Base-by-base conservation (phyloP, 2,888 invertebrate genomes). In the Dryocosmus kuriphilus region DNA sequence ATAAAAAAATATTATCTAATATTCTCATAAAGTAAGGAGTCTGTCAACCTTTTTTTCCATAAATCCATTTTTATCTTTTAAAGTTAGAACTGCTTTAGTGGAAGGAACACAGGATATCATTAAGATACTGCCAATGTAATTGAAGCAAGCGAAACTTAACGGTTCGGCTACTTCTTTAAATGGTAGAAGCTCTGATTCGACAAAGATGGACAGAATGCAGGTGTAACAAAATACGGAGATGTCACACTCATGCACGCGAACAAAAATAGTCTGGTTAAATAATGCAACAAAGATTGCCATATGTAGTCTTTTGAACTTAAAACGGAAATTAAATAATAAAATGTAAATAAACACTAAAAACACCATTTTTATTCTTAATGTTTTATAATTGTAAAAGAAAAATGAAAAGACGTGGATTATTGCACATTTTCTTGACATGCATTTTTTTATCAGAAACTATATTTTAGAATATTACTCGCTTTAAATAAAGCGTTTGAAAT, bases 211-310 rank as follows among this genome's bases (percentile, higher is more conserved):
- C 30, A 71, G 51, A 71, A 46, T 71, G 22, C 71, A 71, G 71
- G 71, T 71, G 71, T 71, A 71, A 71, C 71, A 71, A 71, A 71
- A 71, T 71, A 71, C 71, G 51, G 71, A 51, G 51, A 51, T 71
- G 71, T 71, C 71, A 71, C 71, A 71, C 46, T 71, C 71, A 51
- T 71, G 71, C 71, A 71, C 71, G 30, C 71, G 51, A 71, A 71
- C 71, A 71, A 71, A 71, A 71, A 71, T 71, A 71, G 71, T n/a
- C 71, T 51, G 19, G 30, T 71, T 71, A 71, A 51, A 71, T 67
- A 67, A 67, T 71, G 27, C 51, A 46, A 71, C 30, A 30, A 71
- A 51, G 27, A 46, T 71, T 51, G 46, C 71, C 51, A 30, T 71
- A 71, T 19, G 14, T 9, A 57, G 57, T 57, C 22, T 22, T 24